Evolutionary conservation across 92 coral and sea anemone genomes (phyloP).

Genomic region (Isaurus tuberculatus): DNA sequence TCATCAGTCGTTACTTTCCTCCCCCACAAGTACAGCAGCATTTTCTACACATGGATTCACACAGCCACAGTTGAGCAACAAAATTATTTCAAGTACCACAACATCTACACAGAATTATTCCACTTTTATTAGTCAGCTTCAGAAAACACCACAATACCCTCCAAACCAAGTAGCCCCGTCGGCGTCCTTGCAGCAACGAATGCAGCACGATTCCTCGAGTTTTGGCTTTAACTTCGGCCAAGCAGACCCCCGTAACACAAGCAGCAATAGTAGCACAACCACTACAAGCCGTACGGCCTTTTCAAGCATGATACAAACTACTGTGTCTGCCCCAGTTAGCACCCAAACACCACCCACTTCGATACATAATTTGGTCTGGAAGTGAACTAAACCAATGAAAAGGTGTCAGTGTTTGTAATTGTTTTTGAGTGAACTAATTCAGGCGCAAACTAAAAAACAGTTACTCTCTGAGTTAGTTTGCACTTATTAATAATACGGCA

Average conservation of each 20-base stretch:
- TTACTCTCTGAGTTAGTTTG: slow-evolving; percentile 20
- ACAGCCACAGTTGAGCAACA: slow-evolving; percentile 66
- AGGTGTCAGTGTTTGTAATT: slow-evolving; percentile 6
- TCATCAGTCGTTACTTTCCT: slow-evolving; percentile 77
- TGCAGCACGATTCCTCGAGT: slow-evolving; percentile 71
- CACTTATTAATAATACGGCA: slow-evolving; percentile 23
- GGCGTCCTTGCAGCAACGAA: slow-evolving; percentile 84
- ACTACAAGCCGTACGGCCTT: slow-evolving; percentile 15
- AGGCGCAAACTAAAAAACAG: slow-evolving; percentile 24
- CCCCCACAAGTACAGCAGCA: slow-evolving; percentile 58
- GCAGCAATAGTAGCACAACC: slow-evolving; percentile 29
- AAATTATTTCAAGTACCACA: slow-evolving; percentile 59
- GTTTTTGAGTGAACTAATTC: slow-evolving; percentile 16
- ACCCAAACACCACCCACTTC: slow-evolving; percentile 34
- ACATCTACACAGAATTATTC: slow-evolving; percentile 68
- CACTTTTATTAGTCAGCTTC: slow-evolving; percentile 87
- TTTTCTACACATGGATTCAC: slow-evolving; percentile 72
- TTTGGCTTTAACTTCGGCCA: slow-evolving; percentile 82
- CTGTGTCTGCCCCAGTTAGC: slow-evolving; percentile 25
- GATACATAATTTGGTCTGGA: slow-evolving; percentile 45
- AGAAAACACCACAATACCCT: slow-evolving; percentile 84
- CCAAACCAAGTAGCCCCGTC: slow-evolving; percentile 93
- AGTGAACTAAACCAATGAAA: not conserved
- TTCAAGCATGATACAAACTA: slow-evolving; percentile 33
- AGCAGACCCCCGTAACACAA: slow-evolving; percentile 40